Conservation (phyloP, 2,113 vertebrate genomes). For the Scomber scombrus region DNA sequence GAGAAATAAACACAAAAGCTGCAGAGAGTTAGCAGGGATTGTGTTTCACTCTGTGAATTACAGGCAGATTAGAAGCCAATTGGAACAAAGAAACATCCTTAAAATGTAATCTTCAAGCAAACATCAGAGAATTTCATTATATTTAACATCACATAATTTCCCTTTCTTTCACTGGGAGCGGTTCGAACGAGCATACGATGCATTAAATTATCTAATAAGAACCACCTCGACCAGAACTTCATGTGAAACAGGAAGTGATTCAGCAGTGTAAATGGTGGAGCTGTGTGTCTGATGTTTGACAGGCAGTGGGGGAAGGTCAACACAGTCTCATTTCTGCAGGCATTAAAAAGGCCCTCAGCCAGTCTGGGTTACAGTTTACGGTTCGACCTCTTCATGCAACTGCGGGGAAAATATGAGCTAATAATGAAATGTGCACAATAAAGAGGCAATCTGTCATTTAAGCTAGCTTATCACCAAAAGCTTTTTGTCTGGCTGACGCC, state of each 20-base stretch:
- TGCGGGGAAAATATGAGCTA: slow-evolving; percentile 47
- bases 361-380: slow-evolving; percentile 33
- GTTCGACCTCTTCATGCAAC: slow-evolving; percentile 25
- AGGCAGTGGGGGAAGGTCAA: slow-evolving; percentile 26
- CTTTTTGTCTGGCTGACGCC: slow-evolving; percentile 56
- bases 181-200: neutral
- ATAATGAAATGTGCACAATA: slow-evolving; percentile 62
- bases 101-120: slow-evolving; percentile 34
- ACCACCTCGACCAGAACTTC: neutral
- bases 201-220: slow-evolving; percentile 14
- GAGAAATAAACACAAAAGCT: slow-evolving; percentile 55
- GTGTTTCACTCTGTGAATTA: slow-evolving; percentile 23
- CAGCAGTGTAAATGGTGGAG: neutral
- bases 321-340: slow-evolving; percentile 4
- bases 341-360: slow-evolving; percentile 32
- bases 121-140: slow-evolving; percentile 28
- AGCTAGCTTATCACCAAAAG: slow-evolving; percentile 61
- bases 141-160: slow-evolving; percentile 36
- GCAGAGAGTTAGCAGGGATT: slow-evolving; percentile 27
- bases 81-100: slow-evolving; percentile 34
- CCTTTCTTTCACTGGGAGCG: slow-evolving; percentile 1
- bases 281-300: slow-evolving; percentile 13
- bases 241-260: slow-evolving; percentile 26
- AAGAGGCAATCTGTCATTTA: slow-evolving; percentile 65
- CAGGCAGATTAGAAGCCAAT: slow-evolving; percentile 41